A percentile compares a stretch with the other conserved stretches of the same genome.
Evolutionary conservation across 2,888 invertebrate genomes (phyloP).

Genomic region (Serripes groenlandicus): DNA sequence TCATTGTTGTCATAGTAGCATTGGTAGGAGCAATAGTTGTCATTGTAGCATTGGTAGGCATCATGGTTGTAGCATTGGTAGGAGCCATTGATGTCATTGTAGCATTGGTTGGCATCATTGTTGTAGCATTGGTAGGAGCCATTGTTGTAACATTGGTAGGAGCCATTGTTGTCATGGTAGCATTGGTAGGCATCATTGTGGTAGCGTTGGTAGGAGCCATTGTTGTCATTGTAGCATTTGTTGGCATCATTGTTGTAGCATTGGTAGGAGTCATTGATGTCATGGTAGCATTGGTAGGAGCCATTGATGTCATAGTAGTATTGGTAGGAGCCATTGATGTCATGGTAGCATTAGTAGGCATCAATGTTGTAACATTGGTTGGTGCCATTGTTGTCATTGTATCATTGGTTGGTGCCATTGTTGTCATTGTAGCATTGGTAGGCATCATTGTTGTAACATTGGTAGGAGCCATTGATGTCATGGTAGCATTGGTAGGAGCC

Average conservation of each 20-base stretch:
- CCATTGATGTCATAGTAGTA: conserved; percentile 3
- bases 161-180: neutral
- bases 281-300: neutral
- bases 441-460: conserved; percentile 2
- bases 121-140: neutral
- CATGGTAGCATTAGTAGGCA: neutral
- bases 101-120: neutral
- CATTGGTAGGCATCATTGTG: neutral
- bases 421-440: neutral
- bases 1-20: neutral
- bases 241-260: neutral
- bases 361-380: neutral
- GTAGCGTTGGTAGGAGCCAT: conserved; percentile 2
- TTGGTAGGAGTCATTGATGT: neutral
- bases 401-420: neutral
- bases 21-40: neutral
- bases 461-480: neutral
- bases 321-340: neutral
- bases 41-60: neutral
- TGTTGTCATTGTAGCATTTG: neutral
- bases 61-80: neutral
- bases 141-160: conserved; percentile 1
- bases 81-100: conserved; percentile 1
- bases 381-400: neutral
- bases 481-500: neutral